Evolutionary conservation across 2,797 vertebrate species (phyloP).

Genomic region (Chiroxiphia lanceolata): DNA sequence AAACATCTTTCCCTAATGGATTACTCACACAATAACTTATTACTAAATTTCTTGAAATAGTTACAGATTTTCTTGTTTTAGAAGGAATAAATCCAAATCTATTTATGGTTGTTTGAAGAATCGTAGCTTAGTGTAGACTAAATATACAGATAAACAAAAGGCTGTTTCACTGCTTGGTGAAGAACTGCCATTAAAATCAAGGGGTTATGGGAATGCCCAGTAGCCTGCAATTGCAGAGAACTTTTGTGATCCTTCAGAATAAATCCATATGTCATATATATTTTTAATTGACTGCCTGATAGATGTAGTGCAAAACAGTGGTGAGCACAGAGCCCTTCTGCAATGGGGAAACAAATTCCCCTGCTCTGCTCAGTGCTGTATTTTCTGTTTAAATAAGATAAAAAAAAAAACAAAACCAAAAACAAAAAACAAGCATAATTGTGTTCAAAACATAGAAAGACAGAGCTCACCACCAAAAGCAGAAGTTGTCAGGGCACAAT

Average conservation of each 20-base stretch:
- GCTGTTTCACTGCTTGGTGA: background rate
- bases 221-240: background rate
- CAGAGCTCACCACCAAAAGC: background rate
- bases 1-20: background rate
- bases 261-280: background rate
- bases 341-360: background rate
- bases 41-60: slow-evolving; percentile 22
- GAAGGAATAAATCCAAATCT: background rate
- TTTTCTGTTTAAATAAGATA: background rate
- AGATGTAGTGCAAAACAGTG: background rate
- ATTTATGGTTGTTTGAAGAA: slow-evolving; percentile 24
- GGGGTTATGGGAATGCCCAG: background rate
- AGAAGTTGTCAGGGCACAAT: background rate
- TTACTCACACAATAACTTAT: background rate
- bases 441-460: background rate
- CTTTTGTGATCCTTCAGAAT: background rate
- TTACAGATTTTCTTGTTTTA: slow-evolving; percentile 45
- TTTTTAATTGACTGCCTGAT: background rate
- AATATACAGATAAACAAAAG: slow-evolving; percentile 39
- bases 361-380: background rate
- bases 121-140: background rate
- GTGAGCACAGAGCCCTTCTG: background rate
- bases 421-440: background rate
- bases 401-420: too few relatives aligned
- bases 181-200: background rate